Conservation (phyloP, 2,888 invertebrate species). For the Liopterus haemorrhoidalis region DNA sequence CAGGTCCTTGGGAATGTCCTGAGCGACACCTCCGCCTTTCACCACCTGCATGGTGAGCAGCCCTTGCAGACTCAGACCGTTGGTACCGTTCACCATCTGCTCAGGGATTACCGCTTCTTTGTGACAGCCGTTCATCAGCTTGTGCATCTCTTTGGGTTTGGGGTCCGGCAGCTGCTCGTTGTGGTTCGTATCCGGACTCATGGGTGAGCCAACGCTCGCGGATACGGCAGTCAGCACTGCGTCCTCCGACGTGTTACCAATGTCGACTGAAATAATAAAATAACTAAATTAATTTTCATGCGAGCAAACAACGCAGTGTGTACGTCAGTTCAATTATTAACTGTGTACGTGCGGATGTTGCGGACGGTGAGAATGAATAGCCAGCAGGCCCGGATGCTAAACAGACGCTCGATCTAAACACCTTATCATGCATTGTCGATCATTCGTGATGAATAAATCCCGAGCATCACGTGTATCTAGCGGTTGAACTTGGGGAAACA, state of each 20-base stretch:
- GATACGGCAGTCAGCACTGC: conserved; percentile 36
- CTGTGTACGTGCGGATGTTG: conserved; percentile 19
- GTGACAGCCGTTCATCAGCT: conserved; percentile 33
- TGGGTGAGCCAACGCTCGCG: conserved; percentile 33
- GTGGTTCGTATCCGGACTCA: conserved; percentile 43
- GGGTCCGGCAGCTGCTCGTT: conserved; percentile 36
- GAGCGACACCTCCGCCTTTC: conserved; percentile 35
- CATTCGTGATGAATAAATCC: background rate
- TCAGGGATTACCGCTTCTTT: conserved; percentile 37
- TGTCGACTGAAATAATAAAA: conserved; percentile 41
- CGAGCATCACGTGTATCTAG: too few relatives aligned
- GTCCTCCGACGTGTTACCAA: conserved; percentile 37
- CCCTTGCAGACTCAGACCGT: conserved; percentile 36
- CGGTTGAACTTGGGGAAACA: too few relatives aligned
- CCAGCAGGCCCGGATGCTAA: background rate
- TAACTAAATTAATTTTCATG: conserved; percentile 3
- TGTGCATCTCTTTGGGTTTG: conserved; percentile 28
- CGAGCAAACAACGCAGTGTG: conserved; percentile 9
- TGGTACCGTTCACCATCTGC: conserved; percentile 33
- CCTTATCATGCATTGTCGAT: conserved; percentile 12
- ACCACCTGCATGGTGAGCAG: conserved; percentile 28
- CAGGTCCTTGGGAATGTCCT: conserved; percentile 34
- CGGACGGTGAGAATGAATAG: background rate
- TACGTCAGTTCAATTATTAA: conserved; percentile 14
- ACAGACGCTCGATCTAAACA: conserved; percentile 22